Conservation (phyloP, 2,888 invertebrate species). For the Rosalia funebris region DNA sequence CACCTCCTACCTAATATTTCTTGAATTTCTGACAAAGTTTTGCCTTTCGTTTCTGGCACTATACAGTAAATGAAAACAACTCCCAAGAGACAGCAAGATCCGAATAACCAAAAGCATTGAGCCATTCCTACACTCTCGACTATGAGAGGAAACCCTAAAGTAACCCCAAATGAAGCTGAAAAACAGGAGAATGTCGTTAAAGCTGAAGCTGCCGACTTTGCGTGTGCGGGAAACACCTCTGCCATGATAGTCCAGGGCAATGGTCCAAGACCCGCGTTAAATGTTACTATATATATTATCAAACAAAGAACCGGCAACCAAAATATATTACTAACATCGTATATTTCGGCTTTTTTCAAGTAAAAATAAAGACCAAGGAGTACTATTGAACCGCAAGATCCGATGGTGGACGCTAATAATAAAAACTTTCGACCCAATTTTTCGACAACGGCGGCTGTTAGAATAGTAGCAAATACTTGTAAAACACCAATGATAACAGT, state of each 20-base stretch:
- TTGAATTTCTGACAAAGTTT: slow-evolving; percentile 43
- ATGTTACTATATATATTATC: slow-evolving; percentile 76
- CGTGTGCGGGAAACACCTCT: slow-evolving; percentile 80
- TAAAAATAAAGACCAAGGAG: slow-evolving; percentile 43
- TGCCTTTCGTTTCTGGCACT: slow-evolving; percentile 51
- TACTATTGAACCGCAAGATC: slow-evolving; percentile 68
- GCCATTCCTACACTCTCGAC: slow-evolving; percentile 42
- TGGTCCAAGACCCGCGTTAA: slow-evolving; percentile 77
- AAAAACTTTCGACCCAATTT: slow-evolving; percentile 77
- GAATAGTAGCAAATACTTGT: slow-evolving; percentile 74
- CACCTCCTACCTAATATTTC: slow-evolving; percentile 26
- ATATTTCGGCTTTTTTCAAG: slow-evolving; percentile 29
- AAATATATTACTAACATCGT: slow-evolving; percentile 60
- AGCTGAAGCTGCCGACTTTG: slow-evolving; percentile 70
- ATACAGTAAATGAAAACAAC: slow-evolving; percentile 41
- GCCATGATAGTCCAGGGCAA: slow-evolving; percentile 85
- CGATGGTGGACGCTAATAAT: slow-evolving; percentile 70
- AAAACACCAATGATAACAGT: slow-evolving; percentile 82
- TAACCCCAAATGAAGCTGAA: slow-evolving; percentile 42
- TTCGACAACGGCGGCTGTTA: slow-evolving; percentile 80
- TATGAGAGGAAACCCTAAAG: slow-evolving; percentile 47
- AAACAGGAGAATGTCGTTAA: slow-evolving; percentile 59
- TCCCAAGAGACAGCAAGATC: slow-evolving; percentile 39
- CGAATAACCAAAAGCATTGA: slow-evolving; percentile 48
- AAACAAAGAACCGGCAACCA: slow-evolving; percentile 79